Percentiles rank a stretch among this genome's conserved stretches.
These are phyloP conservation scores for Heterodera schachtii DNA, from an alignment of 1,140 invertebrate species.

Conservation along the genomic window DNA sequence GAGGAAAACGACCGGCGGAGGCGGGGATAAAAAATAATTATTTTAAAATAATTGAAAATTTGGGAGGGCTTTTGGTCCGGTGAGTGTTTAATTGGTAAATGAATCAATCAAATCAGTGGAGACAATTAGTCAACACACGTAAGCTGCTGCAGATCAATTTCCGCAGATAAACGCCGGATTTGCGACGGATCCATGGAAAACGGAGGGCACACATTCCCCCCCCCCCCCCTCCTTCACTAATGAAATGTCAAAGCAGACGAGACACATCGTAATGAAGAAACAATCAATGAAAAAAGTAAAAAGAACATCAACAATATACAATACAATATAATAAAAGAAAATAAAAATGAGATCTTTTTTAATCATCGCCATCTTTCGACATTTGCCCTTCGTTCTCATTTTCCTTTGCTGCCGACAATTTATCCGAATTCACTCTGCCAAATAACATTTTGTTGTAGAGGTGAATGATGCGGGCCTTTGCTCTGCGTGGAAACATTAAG, in stretches of 20 bases:
- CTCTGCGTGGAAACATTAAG: constrained; percentile 24
- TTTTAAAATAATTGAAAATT: not conserved
- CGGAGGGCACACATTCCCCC: not conserved
- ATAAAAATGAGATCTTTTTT: too few relatives aligned
- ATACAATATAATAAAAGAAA: too few relatives aligned
- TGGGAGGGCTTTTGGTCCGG: not conserved
- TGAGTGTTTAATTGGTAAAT: not conserved
- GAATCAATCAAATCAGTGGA: not conserved
- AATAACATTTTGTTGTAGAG: constrained; percentile 32
- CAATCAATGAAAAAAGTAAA: too few relatives aligned
- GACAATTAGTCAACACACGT: not conserved
- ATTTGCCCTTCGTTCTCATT: not conserved
- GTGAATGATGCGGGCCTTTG: constrained; percentile 31
- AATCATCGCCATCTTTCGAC: too few relatives aligned
- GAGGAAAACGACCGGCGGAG: too few relatives aligned
- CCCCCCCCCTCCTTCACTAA: not conserved
- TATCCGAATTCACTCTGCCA: not conserved
- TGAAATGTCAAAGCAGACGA: not conserved
- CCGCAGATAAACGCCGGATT: not conserved
- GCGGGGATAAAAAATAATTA: not conserved
- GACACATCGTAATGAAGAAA: not conserved
- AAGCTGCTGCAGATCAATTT: not conserved
- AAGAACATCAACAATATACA: too few relatives aligned
- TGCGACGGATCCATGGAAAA: not conserved
- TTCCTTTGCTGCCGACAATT: not conserved